Conservation (phyloP, 2,797 vertebrate genomes). For the Erpetoichthys calabaricus region DNA sequence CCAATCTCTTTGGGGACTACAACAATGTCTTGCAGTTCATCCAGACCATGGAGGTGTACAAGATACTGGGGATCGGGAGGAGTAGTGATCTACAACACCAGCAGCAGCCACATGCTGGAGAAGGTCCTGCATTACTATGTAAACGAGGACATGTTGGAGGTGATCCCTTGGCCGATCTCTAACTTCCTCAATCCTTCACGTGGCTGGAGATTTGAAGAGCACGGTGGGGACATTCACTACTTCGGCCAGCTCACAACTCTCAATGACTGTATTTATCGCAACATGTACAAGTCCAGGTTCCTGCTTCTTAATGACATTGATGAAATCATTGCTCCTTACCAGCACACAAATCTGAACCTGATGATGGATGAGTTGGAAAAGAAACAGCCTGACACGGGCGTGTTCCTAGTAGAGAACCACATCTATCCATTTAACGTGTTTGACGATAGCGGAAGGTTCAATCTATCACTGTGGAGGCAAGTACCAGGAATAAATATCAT, state of each 20-base stretch:
- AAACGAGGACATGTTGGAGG: constrained; percentile 32
- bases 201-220: constrained; percentile 22
- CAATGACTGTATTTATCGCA: constrained; percentile 47
- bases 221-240: constrained; percentile 35
- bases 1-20: constrained; percentile 44
- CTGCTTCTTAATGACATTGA: constrained; percentile 44
- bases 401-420: constrained; percentile 53
- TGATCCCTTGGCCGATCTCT: constrained; percentile 45
- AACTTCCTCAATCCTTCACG: constrained; percentile 30
- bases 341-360: constrained; percentile 31
- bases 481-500: constrained; percentile 27
- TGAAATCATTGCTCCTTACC: constrained; percentile 47
- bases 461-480: constrained; percentile 24
- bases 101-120: constrained; percentile 37
- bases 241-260: constrained; percentile 46
- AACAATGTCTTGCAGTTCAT: constrained; percentile 48
- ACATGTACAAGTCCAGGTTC: constrained; percentile 46
- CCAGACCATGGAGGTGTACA: constrained; percentile 45
- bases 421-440: constrained; percentile 40
- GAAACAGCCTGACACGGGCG: constrained; percentile 19
- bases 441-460: constrained; percentile 28
- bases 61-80: constrained; percentile 38
- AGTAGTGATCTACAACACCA: constrained; percentile 46
- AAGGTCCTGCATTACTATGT: constrained; percentile 37
- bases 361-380: constrained; percentile 36